These are phyloP conservation scores for Caerostris extrusa DNA, from an alignment of 1,140 invertebrate genomes.

Conservation along the genomic window DNA sequence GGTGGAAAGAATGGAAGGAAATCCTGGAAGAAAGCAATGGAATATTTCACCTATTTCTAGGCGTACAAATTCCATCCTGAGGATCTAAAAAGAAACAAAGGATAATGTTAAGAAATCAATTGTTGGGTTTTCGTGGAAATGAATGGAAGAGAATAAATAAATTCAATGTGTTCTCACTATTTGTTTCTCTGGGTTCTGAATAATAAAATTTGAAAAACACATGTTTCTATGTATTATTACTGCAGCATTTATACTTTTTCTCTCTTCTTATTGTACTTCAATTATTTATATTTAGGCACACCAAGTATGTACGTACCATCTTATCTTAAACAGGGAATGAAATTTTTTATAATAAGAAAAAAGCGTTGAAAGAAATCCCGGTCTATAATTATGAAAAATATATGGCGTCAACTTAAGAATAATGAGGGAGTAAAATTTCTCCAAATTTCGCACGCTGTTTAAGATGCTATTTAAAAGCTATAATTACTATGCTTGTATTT, in stretches of 20 bases:
- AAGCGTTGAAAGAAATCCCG: no score
- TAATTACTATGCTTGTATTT: background rate
- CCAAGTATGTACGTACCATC: no score
- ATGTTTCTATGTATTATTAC: background rate
- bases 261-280: background rate
- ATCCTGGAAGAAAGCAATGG: background rate
- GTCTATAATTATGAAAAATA: background rate
- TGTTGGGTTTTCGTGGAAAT: background rate
- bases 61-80: background rate
- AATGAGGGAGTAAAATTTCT: background rate
- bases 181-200: background rate
- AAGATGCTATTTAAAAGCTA: background rate
- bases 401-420: background rate
- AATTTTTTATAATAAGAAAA: no score
- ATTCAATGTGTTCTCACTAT: background rate
- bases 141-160: slow-evolving; percentile 14
- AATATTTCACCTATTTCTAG: slow-evolving; percentile 19
- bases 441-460: background rate
- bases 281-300: no score
- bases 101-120: background rate
- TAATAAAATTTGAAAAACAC: background rate
- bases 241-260: background rate
- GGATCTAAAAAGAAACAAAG: background rate
- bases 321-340: no score
- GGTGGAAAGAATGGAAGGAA: background rate